Base-by-base conservation (phyloP, 2,113 vertebrate genomes). In the Dinomys branickii region DNA sequence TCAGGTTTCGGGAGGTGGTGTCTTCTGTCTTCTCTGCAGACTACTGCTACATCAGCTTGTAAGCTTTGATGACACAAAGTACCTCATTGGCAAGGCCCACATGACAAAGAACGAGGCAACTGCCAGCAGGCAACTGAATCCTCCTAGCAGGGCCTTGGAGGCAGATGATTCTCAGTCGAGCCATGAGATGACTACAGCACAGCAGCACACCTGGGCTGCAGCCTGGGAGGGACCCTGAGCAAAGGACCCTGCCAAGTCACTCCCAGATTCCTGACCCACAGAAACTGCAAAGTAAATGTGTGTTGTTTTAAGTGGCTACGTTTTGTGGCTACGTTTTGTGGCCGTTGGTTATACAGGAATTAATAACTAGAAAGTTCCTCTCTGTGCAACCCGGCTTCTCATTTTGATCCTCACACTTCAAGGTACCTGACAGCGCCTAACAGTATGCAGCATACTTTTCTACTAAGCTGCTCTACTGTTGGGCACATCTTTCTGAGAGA, bases 371-470 rank as follows among this genome's bases (percentile, higher is more conserved):
- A 20, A 14, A 12, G 65, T 41, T 50, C 7, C 52, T 63, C 73
- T 63, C 82, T 92, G 44, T 78, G 54, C 20, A 54, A 71, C 50
- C 73, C 69, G 73, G 41, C 47, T 96, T 92, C 80, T 86, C n/a
- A 19, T 17, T 82, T 77, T 69, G 30, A 33, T 63, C n/a, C 50
- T 11, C 5, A 56, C 11, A 69, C 52, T 63, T 77, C 35, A 11
- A 54, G 94, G 88, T 33, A 10, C 56, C 86, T 6, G 4, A 2
- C 3, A 33, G 28, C 63, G 44, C 28, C 69, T 44, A 22, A 59
- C 0, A 1, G 26, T 24, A 24, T 9, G 20, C 58, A 56, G 65
- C 56, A 35, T 52, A 1, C 38, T 17, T 77, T 78, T 50, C 75
- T 16, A 41, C 56, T 38, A 69, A n/a, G 84, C 28, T 44, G 28